Percentiles rank a stretch among this genome's conserved stretches.
These are phyloP conservation scores for Dromas ardeola DNA, from an alignment of 2,113 vertebrate genomes.

Conservation along the genomic window DNA sequence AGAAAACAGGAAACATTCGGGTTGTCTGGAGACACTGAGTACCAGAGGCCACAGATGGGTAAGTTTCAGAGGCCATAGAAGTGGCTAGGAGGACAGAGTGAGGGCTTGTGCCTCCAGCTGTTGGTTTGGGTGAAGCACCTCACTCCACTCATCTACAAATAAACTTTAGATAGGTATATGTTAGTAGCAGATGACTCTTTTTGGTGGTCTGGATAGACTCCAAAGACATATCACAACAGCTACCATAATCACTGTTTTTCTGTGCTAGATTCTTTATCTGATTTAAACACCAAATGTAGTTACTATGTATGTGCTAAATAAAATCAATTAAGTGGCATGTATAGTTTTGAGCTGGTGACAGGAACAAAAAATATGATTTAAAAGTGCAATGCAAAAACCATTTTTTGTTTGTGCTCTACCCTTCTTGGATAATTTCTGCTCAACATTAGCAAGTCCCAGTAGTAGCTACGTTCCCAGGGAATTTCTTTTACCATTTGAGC, in stretches of 20 bases:
- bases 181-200: neutral
- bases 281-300: neutral
- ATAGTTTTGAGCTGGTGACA: neutral
- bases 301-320: neutral
- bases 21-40: neutral
- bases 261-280: neutral
- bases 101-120: neutral
- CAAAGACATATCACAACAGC: neutral
- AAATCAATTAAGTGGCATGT: neutral
- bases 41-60: neutral
- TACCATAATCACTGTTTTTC: neutral
- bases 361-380: neutral
- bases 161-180: neutral
- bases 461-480: neutral
- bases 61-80: neutral
- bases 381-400: neutral
- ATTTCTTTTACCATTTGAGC: neutral
- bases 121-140: neutral
- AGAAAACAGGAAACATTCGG: neutral
- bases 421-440: neutral
- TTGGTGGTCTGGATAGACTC: neutral
- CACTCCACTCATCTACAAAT: neutral
- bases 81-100: neutral
- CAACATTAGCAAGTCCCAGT: neutral
- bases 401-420: neutral